These are phyloP conservation scores for Calliopum simillimum DNA, from an alignment of 2,888 invertebrate genomes.

Conservation along the genomic window DNA sequence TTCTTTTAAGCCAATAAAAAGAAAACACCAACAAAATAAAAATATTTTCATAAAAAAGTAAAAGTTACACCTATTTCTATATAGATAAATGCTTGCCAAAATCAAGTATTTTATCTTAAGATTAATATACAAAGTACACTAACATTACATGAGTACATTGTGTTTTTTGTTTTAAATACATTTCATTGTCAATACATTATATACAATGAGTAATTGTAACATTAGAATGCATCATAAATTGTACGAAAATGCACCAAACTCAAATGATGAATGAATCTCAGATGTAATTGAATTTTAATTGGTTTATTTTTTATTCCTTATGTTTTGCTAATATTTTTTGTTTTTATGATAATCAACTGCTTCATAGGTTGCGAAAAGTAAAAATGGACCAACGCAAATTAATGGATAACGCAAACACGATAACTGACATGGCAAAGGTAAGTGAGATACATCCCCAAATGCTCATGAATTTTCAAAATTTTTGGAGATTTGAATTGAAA, in stretches of 20 bases:
- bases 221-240: not conserved
- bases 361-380: conserved; percentile 91
- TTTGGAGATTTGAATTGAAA: too few species aligned
- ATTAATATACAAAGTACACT: too few species aligned
- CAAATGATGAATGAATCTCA: not conserved
- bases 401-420: conserved; percentile 98
- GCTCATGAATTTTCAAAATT: too few species aligned
- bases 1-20: conserved; percentile 13
- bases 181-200: too few species aligned
- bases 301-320: conserved; percentile 41
- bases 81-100: too few species aligned
- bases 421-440: conserved; percentile 99
- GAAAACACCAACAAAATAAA: conserved; percentile 1
- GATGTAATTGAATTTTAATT: conserved; percentile 3
- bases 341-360: conserved; percentile 37
- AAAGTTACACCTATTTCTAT: not conserved
- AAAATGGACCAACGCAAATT: conserved; percentile 99
- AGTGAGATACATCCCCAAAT: conserved; percentile 56
- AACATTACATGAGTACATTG: too few species aligned
- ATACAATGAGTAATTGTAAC: not conserved
- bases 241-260: conserved; percentile 17
- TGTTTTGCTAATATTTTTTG: conserved; percentile 35
- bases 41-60: conserved; percentile 22
- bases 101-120: too few species aligned
- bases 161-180: too few species aligned